These are phyloP conservation scores for Lampropteryx suffumata DNA, from an alignment of 2,888 invertebrate species.

Conservation along the genomic window DNA sequence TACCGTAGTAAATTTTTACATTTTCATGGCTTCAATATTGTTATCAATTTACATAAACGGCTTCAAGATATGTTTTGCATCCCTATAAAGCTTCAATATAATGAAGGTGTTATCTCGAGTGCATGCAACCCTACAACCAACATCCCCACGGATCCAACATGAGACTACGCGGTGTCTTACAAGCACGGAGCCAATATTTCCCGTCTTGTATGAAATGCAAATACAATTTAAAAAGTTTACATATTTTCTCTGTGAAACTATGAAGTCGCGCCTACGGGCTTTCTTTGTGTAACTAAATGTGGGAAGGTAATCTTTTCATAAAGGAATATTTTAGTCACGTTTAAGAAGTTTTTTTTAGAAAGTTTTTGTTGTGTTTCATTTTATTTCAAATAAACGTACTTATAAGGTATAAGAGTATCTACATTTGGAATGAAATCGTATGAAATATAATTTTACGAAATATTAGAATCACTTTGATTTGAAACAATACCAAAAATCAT, in stretches of 20 bases:
- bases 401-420: no score
- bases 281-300: conserved; percentile 33
- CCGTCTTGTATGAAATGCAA: conserved; percentile 76
- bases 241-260: conserved; percentile 72
- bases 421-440: no score
- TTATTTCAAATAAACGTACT: conserved; percentile 1
- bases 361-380: conserved; percentile 1
- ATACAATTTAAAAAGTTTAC: conserved; percentile 78
- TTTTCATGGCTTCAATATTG: no score
- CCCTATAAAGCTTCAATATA: conserved; percentile 3
- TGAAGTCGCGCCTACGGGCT: conserved; percentile 65
- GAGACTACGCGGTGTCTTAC: conserved; percentile 58
- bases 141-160: conserved; percentile 49
- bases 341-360: conserved; percentile 4
- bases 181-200: conserved; percentile 72
- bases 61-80: conserved; percentile 2
- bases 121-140: conserved; percentile 40
- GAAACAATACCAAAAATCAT: conserved; percentile 6
- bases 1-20: no score
- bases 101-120: conserved; percentile 10
- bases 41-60: neutral
- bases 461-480: neutral
- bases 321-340: conserved; percentile 12
- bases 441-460: no score
- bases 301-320: conserved; percentile 11